Conservation (phyloP, 2,888 invertebrate species). For the Hirtodrosophila confusa region DNA sequence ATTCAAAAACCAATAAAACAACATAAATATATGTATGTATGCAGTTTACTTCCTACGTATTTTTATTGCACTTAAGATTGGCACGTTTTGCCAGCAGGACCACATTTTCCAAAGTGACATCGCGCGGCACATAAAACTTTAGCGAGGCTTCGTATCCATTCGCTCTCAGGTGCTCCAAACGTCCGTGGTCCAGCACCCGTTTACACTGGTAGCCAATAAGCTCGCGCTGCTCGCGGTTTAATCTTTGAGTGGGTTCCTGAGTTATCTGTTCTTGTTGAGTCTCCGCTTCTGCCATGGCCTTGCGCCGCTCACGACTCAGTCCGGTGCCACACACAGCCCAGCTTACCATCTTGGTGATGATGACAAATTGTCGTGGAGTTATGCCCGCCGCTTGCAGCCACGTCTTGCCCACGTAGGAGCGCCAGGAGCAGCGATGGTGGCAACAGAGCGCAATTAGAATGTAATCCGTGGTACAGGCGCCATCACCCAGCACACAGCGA, state of each 20-base stretch:
- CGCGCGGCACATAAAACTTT: slow-evolving; percentile 87
- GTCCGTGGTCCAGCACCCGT: slow-evolving; percentile 90
- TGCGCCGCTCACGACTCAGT: slow-evolving; percentile 85
- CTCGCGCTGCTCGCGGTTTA: slow-evolving; percentile 85
- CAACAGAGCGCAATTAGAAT: slow-evolving; percentile 94
- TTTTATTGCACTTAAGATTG: slow-evolving; percentile 35
- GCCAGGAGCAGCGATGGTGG: slow-evolving; percentile 93
- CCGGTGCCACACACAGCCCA: slow-evolving; percentile 95
- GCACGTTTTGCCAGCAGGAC: slow-evolving; percentile 87
- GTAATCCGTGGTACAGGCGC: slow-evolving; percentile 84
- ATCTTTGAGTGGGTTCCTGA: slow-evolving; percentile 49
- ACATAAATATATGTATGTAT: background rate
- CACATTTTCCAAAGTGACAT: slow-evolving; percentile 91
- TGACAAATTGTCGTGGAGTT: slow-evolving; percentile 87
- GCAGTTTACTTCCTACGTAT: background rate
- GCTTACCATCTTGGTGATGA: slow-evolving; percentile 92
- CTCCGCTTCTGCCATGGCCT: slow-evolving; percentile 65
- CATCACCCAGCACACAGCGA: slow-evolving; percentile 86
- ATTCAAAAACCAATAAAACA: background rate
- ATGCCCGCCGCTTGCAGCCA: slow-evolving; percentile 87
- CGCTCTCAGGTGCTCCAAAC: slow-evolving; percentile 87
- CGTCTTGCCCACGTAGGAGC: slow-evolving; percentile 88
- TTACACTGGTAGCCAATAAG: slow-evolving; percentile 90
- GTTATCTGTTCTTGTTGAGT: slow-evolving; percentile 27
- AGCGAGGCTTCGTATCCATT: slow-evolving; percentile 87